A percentile compares a stretch with the other conserved stretches of the same genome.
These are phyloP conservation scores for Pocillopora verrucosa DNA, from an alignment of 64 coral and sea anemone genomes.

Conservation along the genomic window DNA sequence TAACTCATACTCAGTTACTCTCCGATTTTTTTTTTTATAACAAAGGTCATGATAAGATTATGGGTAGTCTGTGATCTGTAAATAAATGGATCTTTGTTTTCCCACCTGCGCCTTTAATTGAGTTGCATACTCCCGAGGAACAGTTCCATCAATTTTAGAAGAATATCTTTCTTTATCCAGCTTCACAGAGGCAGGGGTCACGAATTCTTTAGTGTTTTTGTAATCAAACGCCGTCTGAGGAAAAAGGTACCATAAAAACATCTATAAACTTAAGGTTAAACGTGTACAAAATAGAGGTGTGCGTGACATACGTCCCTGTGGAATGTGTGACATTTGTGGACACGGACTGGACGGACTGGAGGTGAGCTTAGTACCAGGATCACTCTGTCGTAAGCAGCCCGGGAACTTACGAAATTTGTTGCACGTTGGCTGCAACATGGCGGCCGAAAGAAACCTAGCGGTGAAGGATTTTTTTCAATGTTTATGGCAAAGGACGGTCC, in stretches of 20 bases:
- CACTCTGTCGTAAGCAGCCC: background rate
- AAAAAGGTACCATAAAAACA: background rate
- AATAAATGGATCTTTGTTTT: no score
- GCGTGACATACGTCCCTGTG: no score
- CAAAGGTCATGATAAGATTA: no score
- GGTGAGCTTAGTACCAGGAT: background rate
- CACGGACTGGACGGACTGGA: background rate
- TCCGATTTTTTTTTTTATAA: no score
- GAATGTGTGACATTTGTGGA: background rate
- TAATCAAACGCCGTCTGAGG: slow-evolving; percentile 41
- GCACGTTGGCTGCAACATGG: background rate
- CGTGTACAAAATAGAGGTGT: no score
- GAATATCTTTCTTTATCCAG: slow-evolving; percentile 51
- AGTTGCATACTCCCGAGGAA: slow-evolving; percentile 62
- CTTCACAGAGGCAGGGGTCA: slow-evolving; percentile 5
- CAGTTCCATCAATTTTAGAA: slow-evolving; percentile 29
- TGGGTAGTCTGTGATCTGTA: no score
- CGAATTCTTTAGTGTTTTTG: slow-evolving; percentile 18
- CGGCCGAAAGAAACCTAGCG: background rate
- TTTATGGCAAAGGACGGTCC: background rate
- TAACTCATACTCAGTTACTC: no score
- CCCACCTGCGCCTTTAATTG: slow-evolving; percentile 80
- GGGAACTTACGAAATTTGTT: background rate
- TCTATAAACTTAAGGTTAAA: no score
- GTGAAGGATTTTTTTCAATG: background rate